Percentiles rank a stretch among this genome's conserved stretches.
These are phyloP conservation scores for Oikopleura dioica DNA, from an alignment of 23 tunicate species.

Conservation along the genomic window DNA sequence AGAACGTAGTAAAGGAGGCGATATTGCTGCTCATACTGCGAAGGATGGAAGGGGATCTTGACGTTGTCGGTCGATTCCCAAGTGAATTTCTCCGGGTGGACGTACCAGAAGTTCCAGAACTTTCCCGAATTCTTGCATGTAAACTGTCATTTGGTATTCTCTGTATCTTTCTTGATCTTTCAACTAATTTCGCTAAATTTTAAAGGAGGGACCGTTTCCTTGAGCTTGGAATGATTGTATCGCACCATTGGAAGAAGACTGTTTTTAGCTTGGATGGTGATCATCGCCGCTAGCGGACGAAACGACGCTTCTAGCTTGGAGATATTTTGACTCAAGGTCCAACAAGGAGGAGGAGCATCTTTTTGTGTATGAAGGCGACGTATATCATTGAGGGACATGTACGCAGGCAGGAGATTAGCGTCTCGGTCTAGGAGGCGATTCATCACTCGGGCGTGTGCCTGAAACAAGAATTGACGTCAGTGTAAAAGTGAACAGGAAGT, in stretches of 20 bases:
- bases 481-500: too few species aligned
- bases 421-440: neutral
- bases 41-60: too few species aligned
- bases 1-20: too few species aligned
- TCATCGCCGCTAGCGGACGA: neutral
- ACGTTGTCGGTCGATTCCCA: too few species aligned
- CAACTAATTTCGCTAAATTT: neutral
- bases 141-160: neutral
- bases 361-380: neutral
- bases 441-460: neutral
- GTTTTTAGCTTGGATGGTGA: neutral
- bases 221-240: too few species aligned
- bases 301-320: neutral
- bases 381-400: neutral
- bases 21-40: too few species aligned
- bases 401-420: neutral
- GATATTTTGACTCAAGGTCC: neutral
- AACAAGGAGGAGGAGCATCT: neutral
- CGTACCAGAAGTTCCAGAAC: too few species aligned
- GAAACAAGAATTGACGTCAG: neutral
- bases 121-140: too few species aligned
- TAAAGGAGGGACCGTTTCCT: neutral
- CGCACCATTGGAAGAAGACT: neutral
- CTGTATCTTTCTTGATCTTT: neutral
- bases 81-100: too few species aligned